Evolutionary conservation across 2,888 invertebrate genomes (phyloP).

Genomic region (Drosophila gaucha): DNA sequence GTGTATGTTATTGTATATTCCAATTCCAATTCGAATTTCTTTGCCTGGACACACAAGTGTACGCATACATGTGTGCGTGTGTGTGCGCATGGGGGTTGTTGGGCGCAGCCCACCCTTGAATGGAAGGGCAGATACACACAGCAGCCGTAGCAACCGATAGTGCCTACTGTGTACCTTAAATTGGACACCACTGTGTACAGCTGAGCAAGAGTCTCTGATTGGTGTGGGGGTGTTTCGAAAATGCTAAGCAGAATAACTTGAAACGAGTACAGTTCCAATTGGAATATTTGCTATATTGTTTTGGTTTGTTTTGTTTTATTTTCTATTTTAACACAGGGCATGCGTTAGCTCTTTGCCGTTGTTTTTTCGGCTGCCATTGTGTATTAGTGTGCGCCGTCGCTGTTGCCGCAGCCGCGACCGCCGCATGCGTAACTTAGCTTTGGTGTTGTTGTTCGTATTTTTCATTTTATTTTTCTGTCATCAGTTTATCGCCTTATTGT

Average conservation of each 20-base stretch:
- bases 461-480: slow-evolving; percentile 27
- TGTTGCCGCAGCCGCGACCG: slow-evolving; percentile 37
- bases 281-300: slow-evolving; percentile 20
- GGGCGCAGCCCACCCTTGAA: slow-evolving; percentile 44
- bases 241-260: neutral
- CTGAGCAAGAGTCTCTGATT: slow-evolving; percentile 8
- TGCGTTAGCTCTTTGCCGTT: slow-evolving; percentile 36
- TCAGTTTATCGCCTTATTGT: slow-evolving; percentile 49
- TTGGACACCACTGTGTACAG: slow-evolving; percentile 35
- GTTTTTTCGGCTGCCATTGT: slow-evolving; percentile 9
- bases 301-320: too few species aligned
- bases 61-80: slow-evolving; percentile 5
- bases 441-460: slow-evolving; percentile 31
- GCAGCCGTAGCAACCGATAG: slow-evolving; percentile 31
- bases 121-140: slow-evolving; percentile 52
- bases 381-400: slow-evolving; percentile 60
- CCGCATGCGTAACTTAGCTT: slow-evolving; percentile 68
- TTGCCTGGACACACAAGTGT: slow-evolving; percentile 29
- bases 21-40: slow-evolving; percentile 51
- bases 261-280: slow-evolving; percentile 66
- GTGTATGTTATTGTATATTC: slow-evolving; percentile 17
- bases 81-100: slow-evolving; percentile 37
- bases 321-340: slow-evolving; percentile 30
- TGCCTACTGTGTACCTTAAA: slow-evolving; percentile 11
- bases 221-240: slow-evolving; percentile 11